A percentile compares a stretch with the other conserved stretches of the same genome.
These are phyloP conservation scores for Silvanus unidentatus DNA, from an alignment of 2,888 invertebrate species.

Conservation along the genomic window DNA sequence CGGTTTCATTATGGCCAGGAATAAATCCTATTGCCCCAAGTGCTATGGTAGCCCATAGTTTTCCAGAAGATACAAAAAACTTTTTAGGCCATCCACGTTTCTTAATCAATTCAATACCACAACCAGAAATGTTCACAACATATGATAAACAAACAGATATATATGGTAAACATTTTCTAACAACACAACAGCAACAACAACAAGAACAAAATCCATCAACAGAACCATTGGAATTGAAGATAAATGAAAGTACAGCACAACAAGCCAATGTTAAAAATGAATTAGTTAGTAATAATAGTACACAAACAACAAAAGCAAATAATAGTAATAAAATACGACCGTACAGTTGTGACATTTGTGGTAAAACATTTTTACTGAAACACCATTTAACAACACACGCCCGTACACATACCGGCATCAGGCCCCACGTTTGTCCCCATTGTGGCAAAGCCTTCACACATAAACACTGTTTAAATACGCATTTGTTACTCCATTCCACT, in stretches of 20 bases:
- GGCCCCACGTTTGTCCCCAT: constrained; percentile 72
- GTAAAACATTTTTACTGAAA: constrained; percentile 76
- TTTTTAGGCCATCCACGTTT: not conserved
- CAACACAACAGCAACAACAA: too few species aligned
- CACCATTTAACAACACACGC: constrained; percentile 81
- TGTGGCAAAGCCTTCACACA: constrained; percentile 78
- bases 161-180: not conserved
- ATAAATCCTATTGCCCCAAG: not conserved
- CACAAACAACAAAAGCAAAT: too few species aligned
- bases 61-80: constrained; percentile 1
- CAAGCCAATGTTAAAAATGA: too few species aligned
- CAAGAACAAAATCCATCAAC: too few species aligned
- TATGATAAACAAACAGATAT: constrained; percentile 1
- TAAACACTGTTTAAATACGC: constrained; percentile 78
- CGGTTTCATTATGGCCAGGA: not conserved
- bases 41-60: not conserved
- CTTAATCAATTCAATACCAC: not conserved
- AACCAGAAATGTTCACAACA: constrained; percentile 1
- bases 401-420: constrained; percentile 73
- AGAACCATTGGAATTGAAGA: too few species aligned
- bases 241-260: too few species aligned
- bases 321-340: constrained; percentile 50
- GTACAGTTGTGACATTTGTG: constrained; percentile 76
- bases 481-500: constrained; percentile 72
- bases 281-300: too few species aligned